A percentile compares a stretch with the other conserved stretches of the same genome.
phyloP scores from a whole-genome alignment of 2,797 vertebrate genomes.

The Mus spretus region DNA sequence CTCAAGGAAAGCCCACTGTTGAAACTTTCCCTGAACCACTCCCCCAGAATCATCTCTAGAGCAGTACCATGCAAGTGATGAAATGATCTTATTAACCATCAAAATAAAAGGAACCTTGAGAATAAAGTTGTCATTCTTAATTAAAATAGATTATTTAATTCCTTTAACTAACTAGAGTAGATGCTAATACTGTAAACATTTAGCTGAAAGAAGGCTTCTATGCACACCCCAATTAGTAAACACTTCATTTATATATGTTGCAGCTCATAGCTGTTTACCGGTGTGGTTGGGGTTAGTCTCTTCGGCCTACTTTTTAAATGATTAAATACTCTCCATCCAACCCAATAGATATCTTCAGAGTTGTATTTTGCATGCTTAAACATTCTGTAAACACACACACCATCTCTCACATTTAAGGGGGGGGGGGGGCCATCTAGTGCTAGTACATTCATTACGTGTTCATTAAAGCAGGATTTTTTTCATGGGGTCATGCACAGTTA shows the following conservation, averaged over 20 bases:
- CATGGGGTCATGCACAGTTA: conserved; percentile 49
- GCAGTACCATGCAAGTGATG: conserved; percentile 46
- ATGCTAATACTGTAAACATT: conserved; percentile 74
- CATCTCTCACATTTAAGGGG: conserved; percentile 58
- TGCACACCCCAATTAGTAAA: conserved; percentile 65
- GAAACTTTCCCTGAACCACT: background rate
- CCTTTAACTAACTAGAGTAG: conserved; percentile 75
- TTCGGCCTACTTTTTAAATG: conserved; percentile 73
- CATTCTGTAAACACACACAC: conserved; percentile 67
- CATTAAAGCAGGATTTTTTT: conserved; percentile 75
- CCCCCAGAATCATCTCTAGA: conserved; percentile 49
- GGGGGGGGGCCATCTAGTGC: background rate
- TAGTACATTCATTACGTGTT: conserved; percentile 34
- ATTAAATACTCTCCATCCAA: conserved; percentile 72
- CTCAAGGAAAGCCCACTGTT: background rate
- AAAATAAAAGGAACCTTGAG: conserved; percentile 75
- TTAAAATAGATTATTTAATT: conserved; percentile 74
- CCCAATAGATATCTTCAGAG: conserved; percentile 42
- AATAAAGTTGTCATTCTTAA: conserved; percentile 79
- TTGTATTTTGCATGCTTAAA: conserved; percentile 63
- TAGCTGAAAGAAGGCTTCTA: conserved; percentile 58
- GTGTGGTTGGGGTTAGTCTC: conserved; percentile 65
- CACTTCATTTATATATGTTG: conserved; percentile 72
- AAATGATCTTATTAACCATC: conserved; percentile 63
- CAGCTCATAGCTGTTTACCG: conserved; percentile 58